Evolutionary conservation across 2,797 vertebrate genomes (phyloP).

Genomic region (Dicrostonyx torquatus): DNA sequence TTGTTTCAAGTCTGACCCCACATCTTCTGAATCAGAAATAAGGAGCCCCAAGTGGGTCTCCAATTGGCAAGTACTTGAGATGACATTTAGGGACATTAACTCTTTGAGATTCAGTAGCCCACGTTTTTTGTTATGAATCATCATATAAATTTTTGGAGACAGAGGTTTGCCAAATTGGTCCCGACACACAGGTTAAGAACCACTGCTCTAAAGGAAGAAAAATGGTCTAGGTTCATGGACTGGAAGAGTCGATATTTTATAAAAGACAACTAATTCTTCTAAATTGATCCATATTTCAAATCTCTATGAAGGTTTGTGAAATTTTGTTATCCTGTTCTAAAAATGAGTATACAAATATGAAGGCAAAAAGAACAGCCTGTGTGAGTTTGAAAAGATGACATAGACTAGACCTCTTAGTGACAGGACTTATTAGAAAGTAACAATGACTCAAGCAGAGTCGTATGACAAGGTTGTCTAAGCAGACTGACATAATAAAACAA

Average conservation of each 20-base stretch:
- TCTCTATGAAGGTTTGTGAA: background rate
- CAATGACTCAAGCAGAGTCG: background rate
- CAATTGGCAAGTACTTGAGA: background rate
- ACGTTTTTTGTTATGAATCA: background rate
- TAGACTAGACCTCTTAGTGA: background rate
- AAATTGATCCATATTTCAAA: background rate
- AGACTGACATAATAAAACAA: background rate
- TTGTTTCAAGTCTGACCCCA: background rate
- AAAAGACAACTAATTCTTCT: background rate
- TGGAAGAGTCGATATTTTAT: background rate
- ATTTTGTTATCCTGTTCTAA: background rate
- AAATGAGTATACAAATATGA: background rate
- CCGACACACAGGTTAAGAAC: background rate
- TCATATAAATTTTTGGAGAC: background rate
- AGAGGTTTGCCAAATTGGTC: background rate
- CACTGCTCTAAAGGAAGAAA: background rate
- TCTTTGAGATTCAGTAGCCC: background rate
- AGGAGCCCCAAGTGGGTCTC: too few relatives aligned
- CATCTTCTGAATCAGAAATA: background rate
- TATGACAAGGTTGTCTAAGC: background rate
- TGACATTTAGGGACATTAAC: background rate
- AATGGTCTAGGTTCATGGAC: background rate
- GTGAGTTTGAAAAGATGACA: background rate
- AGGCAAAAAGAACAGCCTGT: background rate
- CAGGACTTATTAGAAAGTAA: background rate